Base-by-base conservation (phyloP, 2,113 vertebrate genomes). In the Chinchilla lanigera region DNA sequence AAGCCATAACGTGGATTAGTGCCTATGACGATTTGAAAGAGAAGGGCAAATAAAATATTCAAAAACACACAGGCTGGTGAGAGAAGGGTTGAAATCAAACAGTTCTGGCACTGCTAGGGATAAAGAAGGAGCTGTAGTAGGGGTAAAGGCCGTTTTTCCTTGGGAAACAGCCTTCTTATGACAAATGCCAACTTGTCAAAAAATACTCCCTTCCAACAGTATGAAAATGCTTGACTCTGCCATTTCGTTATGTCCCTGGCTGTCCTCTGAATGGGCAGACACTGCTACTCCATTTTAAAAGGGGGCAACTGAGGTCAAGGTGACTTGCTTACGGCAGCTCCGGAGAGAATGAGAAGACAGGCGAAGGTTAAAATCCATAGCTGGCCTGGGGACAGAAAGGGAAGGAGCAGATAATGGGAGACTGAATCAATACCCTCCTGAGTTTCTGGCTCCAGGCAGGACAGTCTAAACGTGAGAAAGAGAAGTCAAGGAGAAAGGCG, bases 1-100 rank as follows among this genome's bases (percentile, higher is more conserved):
- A 97, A 98, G 98, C 97, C 92, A 90, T 97, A 97, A 97, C 6
- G 88, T 93, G 80, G 96, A 97, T 94, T 97, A 96, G 71, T 97
- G 97, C 81, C 96, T 98, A 92, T 94, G 90, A 96, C 86, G 96
- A 90, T 96, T 96, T 97, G 96, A 96, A 97, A 96, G 86, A 97
- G 67, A 61, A 92, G 52, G 58, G 54, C 61, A 96, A 93, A 97
- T 97, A 86, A 97, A 98, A 33, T 7, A 84, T 93, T 98, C 93
- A 87, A 97, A 98, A 97, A 97, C 86, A 97, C 86, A 92, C 54
- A 93, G 90, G 84, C 81, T 54, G 7, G 52, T 61, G 61, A 93
- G 13, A 33, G 88, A 26, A 67, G 28, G 58, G n/a, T 56, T 93
- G 80, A 86, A 96, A 90, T 85, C 28, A 96, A 93, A 91, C 26